phyloP scores from a whole-genome alignment of 2,113 vertebrate genomes.

The Cyprinodon brontotheroides region DNA sequence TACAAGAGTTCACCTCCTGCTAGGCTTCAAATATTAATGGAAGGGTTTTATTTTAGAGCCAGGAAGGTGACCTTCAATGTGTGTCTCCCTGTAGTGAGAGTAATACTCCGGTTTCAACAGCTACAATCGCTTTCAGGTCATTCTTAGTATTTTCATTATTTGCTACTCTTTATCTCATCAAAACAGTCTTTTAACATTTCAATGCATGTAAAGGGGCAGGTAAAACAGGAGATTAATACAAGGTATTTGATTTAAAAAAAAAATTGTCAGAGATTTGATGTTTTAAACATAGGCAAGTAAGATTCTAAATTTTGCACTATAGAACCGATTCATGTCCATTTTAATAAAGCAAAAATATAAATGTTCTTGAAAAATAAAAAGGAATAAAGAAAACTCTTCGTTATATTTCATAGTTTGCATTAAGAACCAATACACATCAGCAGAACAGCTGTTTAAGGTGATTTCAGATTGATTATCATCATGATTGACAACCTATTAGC shows the following conservation, averaged over 20 bases:
- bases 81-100: constrained; percentile 28
- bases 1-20: constrained; percentile 41
- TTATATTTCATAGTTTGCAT: not conserved
- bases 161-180: constrained; percentile 4
- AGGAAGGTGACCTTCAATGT: constrained; percentile 65
- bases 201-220: not conserved
- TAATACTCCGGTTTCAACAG: constrained; percentile 18
- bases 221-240: not conserved
- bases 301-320: constrained; percentile 3
- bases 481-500: constrained; percentile 6
- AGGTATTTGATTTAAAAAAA: not conserved
- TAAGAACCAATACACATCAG: not conserved
- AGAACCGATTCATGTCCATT: not conserved
- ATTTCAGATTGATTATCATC: not conserved
- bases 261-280: not conserved
- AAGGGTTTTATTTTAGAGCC: constrained; percentile 60
- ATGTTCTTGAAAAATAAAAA: not conserved
- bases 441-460: not conserved
- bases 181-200: constrained; percentile 2
- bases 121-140: constrained; percentile 5
- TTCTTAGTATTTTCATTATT: constrained; percentile 3
- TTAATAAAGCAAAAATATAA: constrained; percentile 2
- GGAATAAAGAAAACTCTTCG: not conserved
- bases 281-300: not conserved
- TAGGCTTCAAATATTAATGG: constrained; percentile 69